Evolutionary conservation across 2,888 invertebrate species (phyloP).

Genomic region (Synanthedon vespiformis): DNA sequence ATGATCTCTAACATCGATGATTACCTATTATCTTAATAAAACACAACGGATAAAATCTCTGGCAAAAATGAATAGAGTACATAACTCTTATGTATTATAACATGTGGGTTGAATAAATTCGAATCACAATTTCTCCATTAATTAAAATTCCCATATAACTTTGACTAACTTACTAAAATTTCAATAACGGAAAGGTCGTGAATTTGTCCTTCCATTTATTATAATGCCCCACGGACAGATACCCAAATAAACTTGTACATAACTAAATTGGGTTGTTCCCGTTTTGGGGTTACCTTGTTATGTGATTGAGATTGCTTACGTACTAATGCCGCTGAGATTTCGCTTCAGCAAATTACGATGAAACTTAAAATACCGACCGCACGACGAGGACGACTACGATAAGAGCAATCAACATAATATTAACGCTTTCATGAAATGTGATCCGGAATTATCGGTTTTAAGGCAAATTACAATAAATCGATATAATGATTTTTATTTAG

Average conservation of each 20-base stretch:
- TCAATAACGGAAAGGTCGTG: conserved; percentile 46
- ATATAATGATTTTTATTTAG: no score
- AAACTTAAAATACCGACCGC: conserved; percentile 17
- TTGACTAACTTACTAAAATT: conserved; percentile 29
- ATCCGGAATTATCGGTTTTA: no score
- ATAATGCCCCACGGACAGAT: conserved; percentile 53
- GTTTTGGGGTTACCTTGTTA: conserved; percentile 44
- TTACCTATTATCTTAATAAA: no score
- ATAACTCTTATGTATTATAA: no score
- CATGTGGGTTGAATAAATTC: neutral
- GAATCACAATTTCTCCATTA: conserved; percentile 9
- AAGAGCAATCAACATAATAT: no score
- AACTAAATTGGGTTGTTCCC: conserved; percentile 62
- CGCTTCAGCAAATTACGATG: conserved; percentile 21
- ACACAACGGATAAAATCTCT: no score
- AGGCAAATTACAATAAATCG: no score
- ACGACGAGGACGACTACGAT: neutral
- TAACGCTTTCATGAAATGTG: no score
- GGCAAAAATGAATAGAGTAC: no score
- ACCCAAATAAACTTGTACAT: conserved; percentile 60
- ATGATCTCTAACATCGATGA: no score
- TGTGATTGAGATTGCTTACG: conserved; percentile 50
- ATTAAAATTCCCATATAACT: conserved; percentile 25
- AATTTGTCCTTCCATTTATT: conserved; percentile 54
- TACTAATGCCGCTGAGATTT: conserved; percentile 33